phyloP scores from a whole-genome alignment of 2,113 vertebrate genomes.

The Cinclus cinclus region DNA sequence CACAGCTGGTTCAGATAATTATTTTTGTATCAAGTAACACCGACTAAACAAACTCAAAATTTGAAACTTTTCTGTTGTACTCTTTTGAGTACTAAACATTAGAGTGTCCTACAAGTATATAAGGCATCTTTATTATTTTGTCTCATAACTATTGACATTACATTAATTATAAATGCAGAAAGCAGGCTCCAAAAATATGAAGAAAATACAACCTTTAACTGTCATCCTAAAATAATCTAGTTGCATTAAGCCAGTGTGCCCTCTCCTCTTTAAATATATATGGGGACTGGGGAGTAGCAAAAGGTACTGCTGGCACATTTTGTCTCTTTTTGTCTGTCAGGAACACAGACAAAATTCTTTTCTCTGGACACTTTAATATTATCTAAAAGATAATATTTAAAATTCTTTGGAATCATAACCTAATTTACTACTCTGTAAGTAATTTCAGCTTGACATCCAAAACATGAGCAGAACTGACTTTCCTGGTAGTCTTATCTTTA shows the following conservation, averaged over 20 bases:
- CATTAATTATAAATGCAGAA: background rate
- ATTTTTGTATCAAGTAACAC: background rate
- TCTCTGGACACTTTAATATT: background rate
- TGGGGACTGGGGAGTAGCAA: rapidly evolving
- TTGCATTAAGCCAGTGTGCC: background rate
- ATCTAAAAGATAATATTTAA: background rate
- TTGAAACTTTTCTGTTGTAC: background rate
- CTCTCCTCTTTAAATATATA: background rate
- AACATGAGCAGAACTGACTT: background rate
- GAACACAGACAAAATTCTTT: background rate
- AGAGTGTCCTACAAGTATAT: background rate
- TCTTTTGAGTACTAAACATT: background rate
- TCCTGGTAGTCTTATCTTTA: background rate
- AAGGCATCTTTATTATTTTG: background rate
- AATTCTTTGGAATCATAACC: background rate
- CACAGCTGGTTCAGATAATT: background rate
- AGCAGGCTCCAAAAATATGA: background rate
- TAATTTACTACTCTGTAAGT: background rate
- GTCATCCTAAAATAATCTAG: background rate
- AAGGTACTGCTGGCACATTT: background rate
- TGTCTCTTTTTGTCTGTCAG: background rate
- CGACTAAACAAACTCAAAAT: background rate
- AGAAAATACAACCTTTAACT: background rate
- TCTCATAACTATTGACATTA: background rate
- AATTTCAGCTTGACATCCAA: background rate